Base-by-base conservation (phyloP, 1,140 invertebrate genomes). In the Cydia pomonella region DNA sequence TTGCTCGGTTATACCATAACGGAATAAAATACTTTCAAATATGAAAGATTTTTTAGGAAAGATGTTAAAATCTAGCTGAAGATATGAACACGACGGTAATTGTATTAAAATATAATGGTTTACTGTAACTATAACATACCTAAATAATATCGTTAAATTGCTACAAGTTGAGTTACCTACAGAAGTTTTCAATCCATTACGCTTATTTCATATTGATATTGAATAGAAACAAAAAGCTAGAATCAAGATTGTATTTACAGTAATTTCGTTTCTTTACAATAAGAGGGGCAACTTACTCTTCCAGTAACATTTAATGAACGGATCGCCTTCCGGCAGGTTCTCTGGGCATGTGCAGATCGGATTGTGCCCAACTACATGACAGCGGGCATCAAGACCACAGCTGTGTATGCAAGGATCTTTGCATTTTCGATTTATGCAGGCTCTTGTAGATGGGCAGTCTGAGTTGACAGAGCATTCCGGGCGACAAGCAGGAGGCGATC, bases 291-390 rank as follows among this genome's bases (percentile, higher is more conserved):
- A 92, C 94, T 95, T 93, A 96, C 96, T 94, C 93, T 95, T 95
- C 83, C 94, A 94, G 23, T 93, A 88, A 84, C 97, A 98, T 82
- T 95, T 93, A 3, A 96, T 94, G 81, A 97, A 97, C 27, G 97
- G 97, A 95, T 98, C 97, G n/a, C 97, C 97, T 78, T 92, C 91
- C 2, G 95, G 94, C 73, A 94, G 95, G 18, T 95, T 94, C 44
- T 95, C 94, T 72, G 96, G 95, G 87, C 97, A 98, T 73, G 95
- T 96, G 79, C 97, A 98, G 69, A 97, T 96, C 0, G 97, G 97
- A 87, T 97, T 97, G 84, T 98, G 97, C 82, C 97, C 96, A 72
- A 96, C 94, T 0, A 97, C 96, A 82, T 96, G 95, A 77, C 97
- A 98, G 44, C 95, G 92, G 38, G 97, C 96, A 81, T 97, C 95